Conservation (phyloP, 2,113 vertebrate genomes). For the Procavia capensis region DNA sequence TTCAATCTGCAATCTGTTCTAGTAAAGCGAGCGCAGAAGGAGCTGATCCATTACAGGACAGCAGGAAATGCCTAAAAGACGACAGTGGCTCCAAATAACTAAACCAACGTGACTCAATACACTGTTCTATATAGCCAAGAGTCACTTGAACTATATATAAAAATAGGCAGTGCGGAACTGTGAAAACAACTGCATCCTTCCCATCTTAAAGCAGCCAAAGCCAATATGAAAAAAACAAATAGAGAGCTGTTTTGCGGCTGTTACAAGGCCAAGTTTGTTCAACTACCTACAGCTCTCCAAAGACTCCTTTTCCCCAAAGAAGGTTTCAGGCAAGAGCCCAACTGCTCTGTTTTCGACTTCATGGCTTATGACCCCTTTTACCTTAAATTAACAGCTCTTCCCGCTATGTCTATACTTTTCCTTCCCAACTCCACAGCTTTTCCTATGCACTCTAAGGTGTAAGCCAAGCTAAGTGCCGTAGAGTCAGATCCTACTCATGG, state of each 20-base stretch:
- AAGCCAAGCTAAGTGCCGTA: no score
- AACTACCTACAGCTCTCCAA: background rate
- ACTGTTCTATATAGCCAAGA: background rate
- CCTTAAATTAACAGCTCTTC: slow-evolving; percentile 23
- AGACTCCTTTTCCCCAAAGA: background rate
- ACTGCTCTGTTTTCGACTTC: background rate
- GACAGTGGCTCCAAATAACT: background rate
- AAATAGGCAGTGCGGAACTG: background rate
- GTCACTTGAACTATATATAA: background rate
- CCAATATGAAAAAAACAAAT: background rate
- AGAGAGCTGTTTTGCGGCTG: background rate
- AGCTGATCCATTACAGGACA: background rate
- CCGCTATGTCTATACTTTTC: background rate
- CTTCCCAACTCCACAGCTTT: background rate
- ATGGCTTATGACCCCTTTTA: background rate
- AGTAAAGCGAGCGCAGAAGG: background rate
- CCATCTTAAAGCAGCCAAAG: background rate
- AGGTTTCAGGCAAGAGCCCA: slow-evolving; percentile 27
- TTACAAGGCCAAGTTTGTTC: slow-evolving; percentile 33
- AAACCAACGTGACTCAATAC: background rate
- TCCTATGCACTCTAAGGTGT: background rate
- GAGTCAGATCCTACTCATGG: no score
- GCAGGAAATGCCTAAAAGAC: background rate
- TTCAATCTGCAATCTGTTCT: background rate
- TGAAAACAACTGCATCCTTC: background rate